Evolutionary conservation across 2,113 vertebrate species (phyloP), one percentile per base, ranked within the genome.

Genomic region (Symphodus melops): DNA sequence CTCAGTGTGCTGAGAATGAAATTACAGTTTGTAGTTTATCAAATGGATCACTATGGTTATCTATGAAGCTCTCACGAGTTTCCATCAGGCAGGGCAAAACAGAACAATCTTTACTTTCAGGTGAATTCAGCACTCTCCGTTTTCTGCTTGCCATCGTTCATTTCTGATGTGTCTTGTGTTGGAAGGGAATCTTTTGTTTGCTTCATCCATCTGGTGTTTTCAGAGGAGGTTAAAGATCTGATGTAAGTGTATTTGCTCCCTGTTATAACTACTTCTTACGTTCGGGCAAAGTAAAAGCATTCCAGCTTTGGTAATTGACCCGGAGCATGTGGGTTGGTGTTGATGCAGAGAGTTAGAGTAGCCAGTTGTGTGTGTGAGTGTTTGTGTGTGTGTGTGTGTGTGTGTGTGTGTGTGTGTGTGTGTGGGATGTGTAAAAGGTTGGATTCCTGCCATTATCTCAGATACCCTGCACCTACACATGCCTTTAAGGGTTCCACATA

Each of bases 21-120:
- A 83, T 72, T 72, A 78, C 60, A 67, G 59, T 64, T 73, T 71
- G 14, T 60, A 78, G 57, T 46, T 67, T 42, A 3, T 67, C 39
- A 57, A 86, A 71, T 33, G 11, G 21, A 70, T 76, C 23, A 1
- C 56, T 23, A 20, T 68, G 58, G 83, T 82, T 77, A 82, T 81
- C 46, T 76, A 14, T 49, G 73, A 21, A 85, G 75, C 49, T 52
- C 51, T 21, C 39, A 63, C 52, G 4, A 39, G 55, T 61, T 21
- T 66, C 53, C 12, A 5, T 28, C 66, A 70, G 37, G 49, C 5
- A 62, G 25, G 21, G 57, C 11, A 33, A 37, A 67, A 28, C 59
- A 44, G 46, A 68, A 77, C 28, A 49, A 11, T 21, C 5, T 46
- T 79, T 48, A 11, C 20, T 23, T 52, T 10, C 53, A 28, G 44